phyloP scores from a whole-genome alignment of 2,888 invertebrate genomes.

The Biston betularia region DNA sequence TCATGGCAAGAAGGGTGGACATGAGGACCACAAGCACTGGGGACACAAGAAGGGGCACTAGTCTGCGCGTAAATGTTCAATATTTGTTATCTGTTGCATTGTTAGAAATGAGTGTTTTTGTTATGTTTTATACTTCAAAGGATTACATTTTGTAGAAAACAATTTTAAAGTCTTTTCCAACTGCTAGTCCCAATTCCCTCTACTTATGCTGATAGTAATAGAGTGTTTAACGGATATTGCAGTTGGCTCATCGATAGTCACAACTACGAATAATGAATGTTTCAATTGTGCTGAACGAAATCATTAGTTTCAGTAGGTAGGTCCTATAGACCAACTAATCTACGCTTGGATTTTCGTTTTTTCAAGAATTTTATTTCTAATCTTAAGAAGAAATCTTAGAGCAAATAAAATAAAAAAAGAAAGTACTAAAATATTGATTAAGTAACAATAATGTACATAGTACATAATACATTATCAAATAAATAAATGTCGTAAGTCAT shows the following conservation, averaged over 20 bases:
- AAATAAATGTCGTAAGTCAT: no score
- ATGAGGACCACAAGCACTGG: conserved; percentile 93
- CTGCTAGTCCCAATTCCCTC: not conserved
- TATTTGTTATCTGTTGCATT: conserved; percentile 67
- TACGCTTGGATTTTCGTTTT: no score
- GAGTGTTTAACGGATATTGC: not conserved
- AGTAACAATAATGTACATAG: no score
- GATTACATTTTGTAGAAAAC: conserved; percentile 40
- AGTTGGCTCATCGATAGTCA: not conserved
- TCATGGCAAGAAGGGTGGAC: conserved; percentile 92
- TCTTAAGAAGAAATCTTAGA: no score
- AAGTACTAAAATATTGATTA: no score
- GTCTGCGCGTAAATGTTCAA: conserved; percentile 47
- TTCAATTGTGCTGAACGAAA: no score
- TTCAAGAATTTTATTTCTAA: no score
- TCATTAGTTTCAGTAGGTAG: no score
- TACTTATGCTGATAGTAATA: not conserved
- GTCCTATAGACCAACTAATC: no score
- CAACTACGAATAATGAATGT: no score
- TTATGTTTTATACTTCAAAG: conserved; percentile 59
- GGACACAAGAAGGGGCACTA: conserved; percentile 87
- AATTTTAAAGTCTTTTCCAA: not conserved
- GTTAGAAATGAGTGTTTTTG: conserved; percentile 59
- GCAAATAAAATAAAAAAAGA: no score
- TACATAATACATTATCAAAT: no score